phyloP scores from a whole-genome alignment of 2,797 vertebrate species.

The Tapirus indicus region DNA sequence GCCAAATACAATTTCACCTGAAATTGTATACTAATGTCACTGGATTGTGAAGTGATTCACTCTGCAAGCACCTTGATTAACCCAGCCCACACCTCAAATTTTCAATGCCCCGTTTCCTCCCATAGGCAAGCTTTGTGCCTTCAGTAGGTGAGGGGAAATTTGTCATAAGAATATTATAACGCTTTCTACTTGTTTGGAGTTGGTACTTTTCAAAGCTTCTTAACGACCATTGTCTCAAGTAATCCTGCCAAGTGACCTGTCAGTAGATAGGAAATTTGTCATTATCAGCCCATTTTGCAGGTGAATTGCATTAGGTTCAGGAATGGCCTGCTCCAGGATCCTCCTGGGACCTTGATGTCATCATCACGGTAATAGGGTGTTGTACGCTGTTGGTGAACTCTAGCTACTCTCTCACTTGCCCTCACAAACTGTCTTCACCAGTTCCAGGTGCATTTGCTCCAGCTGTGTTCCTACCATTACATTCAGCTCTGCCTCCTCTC shows the following conservation, averaged over 20 bases:
- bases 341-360: not conserved
- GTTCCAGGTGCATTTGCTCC: not conserved
- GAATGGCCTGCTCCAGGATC: not conserved
- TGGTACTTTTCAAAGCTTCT: not conserved
- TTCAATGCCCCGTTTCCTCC: not conserved
- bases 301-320: not conserved
- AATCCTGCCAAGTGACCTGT: not conserved
- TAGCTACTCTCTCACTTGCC: not conserved
- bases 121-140: not conserved
- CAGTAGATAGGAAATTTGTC: not conserved
- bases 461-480: too few relatives aligned
- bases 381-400: not conserved
- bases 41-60: not conserved
- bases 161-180: not conserved
- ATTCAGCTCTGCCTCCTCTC: not conserved
- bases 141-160: not conserved
- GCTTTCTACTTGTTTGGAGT: not conserved
- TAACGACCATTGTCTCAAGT: not conserved
- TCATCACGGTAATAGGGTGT: not conserved
- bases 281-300: not conserved
- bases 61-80: not conserved
- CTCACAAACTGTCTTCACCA: not conserved
- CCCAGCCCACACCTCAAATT: not conserved
- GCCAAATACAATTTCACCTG: not conserved
- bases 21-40: not conserved